A percentile compares a stretch with the other conserved stretches of the same genome.
These are phyloP conservation scores for Branchinecta lindahli DNA, from an alignment of 1,140 invertebrate species.

Conservation along the genomic window DNA sequence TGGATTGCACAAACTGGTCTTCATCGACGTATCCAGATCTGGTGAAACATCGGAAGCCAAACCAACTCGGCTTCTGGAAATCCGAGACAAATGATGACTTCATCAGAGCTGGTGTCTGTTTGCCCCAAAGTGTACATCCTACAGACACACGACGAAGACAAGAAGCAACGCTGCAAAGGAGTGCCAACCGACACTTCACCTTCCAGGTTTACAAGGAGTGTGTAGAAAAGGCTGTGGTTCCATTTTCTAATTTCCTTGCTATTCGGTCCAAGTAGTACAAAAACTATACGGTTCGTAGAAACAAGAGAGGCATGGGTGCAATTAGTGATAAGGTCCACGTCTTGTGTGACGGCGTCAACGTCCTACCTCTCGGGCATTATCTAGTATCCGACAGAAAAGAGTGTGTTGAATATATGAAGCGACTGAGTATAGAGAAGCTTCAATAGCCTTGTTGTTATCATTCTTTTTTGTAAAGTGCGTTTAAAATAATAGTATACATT, in stretches of 20 bases:
- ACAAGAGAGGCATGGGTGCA: too few relatives aligned
- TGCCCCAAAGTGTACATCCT: background rate
- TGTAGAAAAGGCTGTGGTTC: too few relatives aligned
- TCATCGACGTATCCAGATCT: background rate
- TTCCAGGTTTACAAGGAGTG: too few relatives aligned
- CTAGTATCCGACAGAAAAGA: background rate
- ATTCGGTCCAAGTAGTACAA: too few relatives aligned
- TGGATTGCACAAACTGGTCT: background rate
- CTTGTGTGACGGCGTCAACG: too few relatives aligned
- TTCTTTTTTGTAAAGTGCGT: too few relatives aligned
- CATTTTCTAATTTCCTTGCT: too few relatives aligned
- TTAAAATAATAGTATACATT: too few relatives aligned
- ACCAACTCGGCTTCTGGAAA: background rate
- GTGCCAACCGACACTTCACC: background rate
- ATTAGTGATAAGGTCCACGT: too few relatives aligned
- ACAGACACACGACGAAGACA: background rate
- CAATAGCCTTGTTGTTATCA: background rate
- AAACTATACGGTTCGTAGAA: too few relatives aligned
- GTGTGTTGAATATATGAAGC: background rate
- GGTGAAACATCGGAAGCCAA: background rate
- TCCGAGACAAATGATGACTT: background rate
- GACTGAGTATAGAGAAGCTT: background rate
- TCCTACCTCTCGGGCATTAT: background rate
- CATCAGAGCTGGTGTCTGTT: background rate
- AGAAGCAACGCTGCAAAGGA: slow-evolving; percentile 4